Conservation (phyloP, 2,113 vertebrate genomes). For the Petrocephalus microphthalmus region DNA sequence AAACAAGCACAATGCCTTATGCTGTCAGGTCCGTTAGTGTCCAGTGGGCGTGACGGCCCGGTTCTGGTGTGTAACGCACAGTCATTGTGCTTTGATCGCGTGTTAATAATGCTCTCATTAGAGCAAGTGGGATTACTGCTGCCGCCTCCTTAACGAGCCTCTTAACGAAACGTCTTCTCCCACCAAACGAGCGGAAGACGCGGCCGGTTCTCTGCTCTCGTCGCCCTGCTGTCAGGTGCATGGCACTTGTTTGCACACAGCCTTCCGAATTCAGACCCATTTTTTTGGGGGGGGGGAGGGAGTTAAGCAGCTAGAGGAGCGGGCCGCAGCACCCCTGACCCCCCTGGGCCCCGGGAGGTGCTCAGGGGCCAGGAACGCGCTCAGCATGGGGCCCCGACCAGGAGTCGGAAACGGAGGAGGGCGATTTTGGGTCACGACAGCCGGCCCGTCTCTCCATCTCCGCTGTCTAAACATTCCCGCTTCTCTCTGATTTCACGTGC, state of each 20-base stretch:
- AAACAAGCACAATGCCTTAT: not conserved
- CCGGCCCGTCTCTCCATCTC: slow-evolving; percentile 33
- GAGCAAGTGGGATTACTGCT: slow-evolving; percentile 4
- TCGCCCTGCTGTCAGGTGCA: not conserved
- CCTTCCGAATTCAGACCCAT: not conserved
- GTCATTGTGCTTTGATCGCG: slow-evolving; percentile 21
- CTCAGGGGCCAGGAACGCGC: not conserved
- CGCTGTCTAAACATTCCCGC: slow-evolving; percentile 91
- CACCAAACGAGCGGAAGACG: slow-evolving; percentile 20
- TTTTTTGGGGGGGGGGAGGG: slow-evolving; percentile 14
- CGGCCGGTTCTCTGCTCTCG: not conserved
- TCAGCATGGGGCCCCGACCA: slow-evolving; percentile 8
- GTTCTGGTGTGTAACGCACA: not conserved
- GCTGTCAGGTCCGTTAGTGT: not conserved
- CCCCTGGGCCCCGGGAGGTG: not conserved
- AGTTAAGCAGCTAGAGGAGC: slow-evolving; percentile 34
- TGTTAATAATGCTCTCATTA: slow-evolving; percentile 25
- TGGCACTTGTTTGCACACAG: not conserved
- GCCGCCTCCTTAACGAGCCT: slow-evolving; percentile 21
- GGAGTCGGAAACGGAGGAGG: slow-evolving; percentile 29
- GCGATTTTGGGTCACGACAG: slow-evolving; percentile 37
- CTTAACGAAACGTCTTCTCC: slow-evolving; percentile 22
- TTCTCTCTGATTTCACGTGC: slow-evolving; percentile 82
- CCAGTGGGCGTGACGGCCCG: not conserved
- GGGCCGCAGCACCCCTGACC: too few relatives aligned